Base-by-base conservation (phyloP, 2,797 vertebrate genomes). In the Cheracebus regulus region DNA sequence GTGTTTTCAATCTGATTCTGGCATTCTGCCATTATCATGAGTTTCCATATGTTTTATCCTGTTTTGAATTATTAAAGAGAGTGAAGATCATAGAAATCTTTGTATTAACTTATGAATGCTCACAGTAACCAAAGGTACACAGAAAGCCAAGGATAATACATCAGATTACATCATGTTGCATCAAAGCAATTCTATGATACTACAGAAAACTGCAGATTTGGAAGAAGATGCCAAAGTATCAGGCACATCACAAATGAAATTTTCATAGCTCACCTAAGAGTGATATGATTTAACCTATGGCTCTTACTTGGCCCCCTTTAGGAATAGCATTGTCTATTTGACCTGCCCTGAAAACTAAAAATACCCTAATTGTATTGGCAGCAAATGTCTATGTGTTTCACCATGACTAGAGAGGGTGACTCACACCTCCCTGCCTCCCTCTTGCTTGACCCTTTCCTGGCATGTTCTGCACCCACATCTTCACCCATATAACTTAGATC, bases 1-100 rank as follows among this genome's bases (percentile, higher is more conserved):
- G 86, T 78, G 76, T 78, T 92, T 95, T 73, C 46, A 76, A 61
- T 80, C 22, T 36, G 67, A 0, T 92, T 93, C 90, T 90, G 93
- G 85, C 5, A 6, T 12, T 72, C 11, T 75, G 50, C 73, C 85
- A 78, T 88, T 26, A 72, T 44, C 26, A 44, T 61, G 36, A 33
- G 44, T 95, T 94, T 90, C 95, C 91, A 82, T 78, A 82, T 93
- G 88, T 88, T 93, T 92, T 86, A 67, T 84, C 81, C 93, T 85
- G 81, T 58, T 95, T 87, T 82, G 61, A 96, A 67, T 97, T 95
- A 84, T 94, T 96, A 50, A 92, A 96, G 76, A 88, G 88, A 92
- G 28, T 41, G 8, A 76, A 85, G 82, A 94, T 86, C 75, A 88
- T 30, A 91, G 91, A 88, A 90, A 88, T 80, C 24, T 85, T 58